Evolutionary conservation across 2,888 invertebrate species (phyloP), one percentile per base, ranked within the genome.

Genomic region (Agonopterix arenella): DNA sequence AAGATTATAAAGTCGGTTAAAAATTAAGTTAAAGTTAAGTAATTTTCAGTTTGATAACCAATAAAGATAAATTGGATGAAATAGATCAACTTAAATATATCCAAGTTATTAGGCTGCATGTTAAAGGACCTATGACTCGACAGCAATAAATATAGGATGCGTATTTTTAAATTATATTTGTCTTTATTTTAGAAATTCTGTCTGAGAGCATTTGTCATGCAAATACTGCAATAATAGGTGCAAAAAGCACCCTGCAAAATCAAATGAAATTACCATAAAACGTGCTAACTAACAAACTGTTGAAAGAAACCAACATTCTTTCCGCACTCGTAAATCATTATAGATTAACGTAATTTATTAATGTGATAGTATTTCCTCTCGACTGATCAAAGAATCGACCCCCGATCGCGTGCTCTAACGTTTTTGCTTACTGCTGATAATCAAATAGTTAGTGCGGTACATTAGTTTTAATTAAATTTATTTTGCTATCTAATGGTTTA

Each of bases 401-500:
- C 45, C 44, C 41, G 55, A 53, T 56, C 46, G 58, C 56, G 55
- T 53, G 55, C 42, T 46, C 37, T 13, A 28, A 45, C 40, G 36
- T 52, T 52, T 54, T 54, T 52, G 47, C 45, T 38, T n/a, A 11
- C 3, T 40, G 44, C 43, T 44, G 43, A 46, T 50, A 38, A 40
- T 36, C 38, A 18, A 50, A 41, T 50, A 47, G 50, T 50, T 46
- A 38, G n/a, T n/a, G 10, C 40, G 40, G 40, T 40, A 43, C 49
- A 55, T 52, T 42, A 43, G 44, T 47, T 54, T 52, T 53, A 55
- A 58, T 58, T 57, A 58, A 55, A 53, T 55, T 53, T 53, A 55
- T 54, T 55, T 54, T 53, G 55, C 50, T 52, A 52, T 52, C 54
- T 45, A 51, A 49, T 45, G 42, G 11, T 13, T 10, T 37, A n/a